Conservation (phyloP, 2,888 invertebrate genomes). For the Melinopterus prodromus region DNA sequence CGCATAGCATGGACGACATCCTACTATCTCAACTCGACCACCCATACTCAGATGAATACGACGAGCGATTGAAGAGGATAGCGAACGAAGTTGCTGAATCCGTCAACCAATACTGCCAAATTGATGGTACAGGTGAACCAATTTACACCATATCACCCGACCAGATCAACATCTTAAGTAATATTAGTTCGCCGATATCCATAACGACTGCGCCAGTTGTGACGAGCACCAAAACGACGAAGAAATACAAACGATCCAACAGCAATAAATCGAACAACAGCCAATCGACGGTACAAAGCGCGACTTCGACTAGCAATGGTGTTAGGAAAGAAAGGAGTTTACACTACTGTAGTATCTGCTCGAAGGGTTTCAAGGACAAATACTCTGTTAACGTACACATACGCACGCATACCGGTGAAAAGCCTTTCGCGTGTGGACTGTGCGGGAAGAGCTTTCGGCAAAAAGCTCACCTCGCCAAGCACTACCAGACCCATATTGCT, state of each 20-base stretch:
- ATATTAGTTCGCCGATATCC: slow-evolving; percentile 56
- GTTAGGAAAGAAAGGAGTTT: slow-evolving; percentile 86
- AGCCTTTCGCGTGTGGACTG: slow-evolving; percentile 93
- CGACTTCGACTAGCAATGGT: slow-evolving; percentile 74
- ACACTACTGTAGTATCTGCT: slow-evolving; percentile 92
- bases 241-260: slow-evolving; percentile 75
- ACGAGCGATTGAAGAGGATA: slow-evolving; percentile 82
- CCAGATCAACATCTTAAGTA: slow-evolving; percentile 57
- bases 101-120: slow-evolving; percentile 73
- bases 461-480: slow-evolving; percentile 91
- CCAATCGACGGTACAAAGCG: slow-evolving; percentile 56
- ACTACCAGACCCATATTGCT: slow-evolving; percentile 91
- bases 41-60: slow-evolving; percentile 78
- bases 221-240: slow-evolving; percentile 69
- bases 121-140: slow-evolving; percentile 63
- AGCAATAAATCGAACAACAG: slow-evolving; percentile 47
- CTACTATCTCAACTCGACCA: slow-evolving; percentile 74
- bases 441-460: slow-evolving; percentile 94
- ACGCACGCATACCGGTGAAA: slow-evolving; percentile 97
- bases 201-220: slow-evolving; percentile 66
- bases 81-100: slow-evolving; percentile 84
- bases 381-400: slow-evolving; percentile 98
- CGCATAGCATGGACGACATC: slow-evolving; percentile 75
- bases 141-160: slow-evolving; percentile 63
- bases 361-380: slow-evolving; percentile 93